Conservation (phyloP, 2,113 vertebrate genomes). For the Platycercus adscitus region DNA sequence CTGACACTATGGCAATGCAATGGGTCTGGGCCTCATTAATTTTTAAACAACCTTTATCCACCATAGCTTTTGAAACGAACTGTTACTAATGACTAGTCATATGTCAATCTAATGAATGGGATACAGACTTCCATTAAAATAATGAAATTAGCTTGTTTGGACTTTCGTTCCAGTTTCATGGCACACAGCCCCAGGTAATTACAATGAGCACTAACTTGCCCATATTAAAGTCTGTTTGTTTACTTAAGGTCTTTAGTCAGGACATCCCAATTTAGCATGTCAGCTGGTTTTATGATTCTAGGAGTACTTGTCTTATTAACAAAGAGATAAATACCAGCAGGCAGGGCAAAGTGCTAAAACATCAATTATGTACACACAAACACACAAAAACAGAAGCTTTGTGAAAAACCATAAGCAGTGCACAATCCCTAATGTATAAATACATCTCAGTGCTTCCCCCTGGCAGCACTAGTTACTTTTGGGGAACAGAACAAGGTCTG, state of each 20-base stretch:
- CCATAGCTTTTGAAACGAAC: conserved; percentile 75
- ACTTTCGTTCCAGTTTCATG: conserved; percentile 66
- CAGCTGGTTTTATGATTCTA: conserved; percentile 52
- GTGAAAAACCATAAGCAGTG: neutral
- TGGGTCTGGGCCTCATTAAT: conserved; percentile 67
- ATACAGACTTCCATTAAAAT: conserved; percentile 76
- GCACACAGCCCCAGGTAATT: conserved; percentile 70
- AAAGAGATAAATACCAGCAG: conserved; percentile 47
- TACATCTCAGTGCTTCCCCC: neutral
- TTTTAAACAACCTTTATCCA: conserved; percentile 77
- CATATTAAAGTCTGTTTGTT: conserved; percentile 69
- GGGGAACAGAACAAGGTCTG: neutral
- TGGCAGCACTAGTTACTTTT: neutral
- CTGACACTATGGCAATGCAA: neutral
- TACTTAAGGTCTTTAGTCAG: conserved; percentile 68
- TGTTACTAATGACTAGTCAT: conserved; percentile 79
- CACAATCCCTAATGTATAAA: neutral
- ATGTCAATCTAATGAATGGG: conserved; percentile 79
- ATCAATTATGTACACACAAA: neutral
- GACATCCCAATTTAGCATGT: conserved; percentile 63
- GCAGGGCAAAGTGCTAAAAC: conserved; percentile 14
- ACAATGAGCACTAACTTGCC: conserved; percentile 38
- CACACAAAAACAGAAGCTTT: neutral
- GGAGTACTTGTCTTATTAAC: conserved; percentile 49
- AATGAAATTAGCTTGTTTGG: conserved; percentile 76